Evolutionary conservation across 2,113 vertebrate genomes (phyloP).

Genomic region (Pyxicephalus adspersus): DNA sequence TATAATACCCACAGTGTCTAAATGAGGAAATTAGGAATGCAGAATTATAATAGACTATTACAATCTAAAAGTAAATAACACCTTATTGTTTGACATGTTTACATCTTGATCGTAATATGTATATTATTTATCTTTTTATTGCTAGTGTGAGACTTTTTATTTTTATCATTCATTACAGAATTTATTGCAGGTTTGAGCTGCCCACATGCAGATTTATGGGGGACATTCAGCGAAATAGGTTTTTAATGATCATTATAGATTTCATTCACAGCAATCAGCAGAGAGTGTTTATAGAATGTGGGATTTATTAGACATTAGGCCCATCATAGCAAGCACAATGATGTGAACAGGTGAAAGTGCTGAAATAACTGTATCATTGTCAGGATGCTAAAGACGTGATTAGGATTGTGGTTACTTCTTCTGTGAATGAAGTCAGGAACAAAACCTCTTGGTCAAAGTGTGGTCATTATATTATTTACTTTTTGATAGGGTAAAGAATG

Average conservation of each 20-base stretch:
- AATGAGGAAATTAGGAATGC: too few species aligned
- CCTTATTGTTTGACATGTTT: background rate
- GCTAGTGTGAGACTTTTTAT: conserved; percentile 22
- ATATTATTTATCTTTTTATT: conserved; percentile 15
- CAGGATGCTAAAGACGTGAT: background rate
- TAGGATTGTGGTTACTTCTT: too few species aligned
- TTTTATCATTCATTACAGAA: conserved; percentile 14
- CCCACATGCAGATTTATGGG: conserved; percentile 26
- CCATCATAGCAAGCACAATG: background rate
- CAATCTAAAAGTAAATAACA: conserved; percentile 2
- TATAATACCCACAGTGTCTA: too few species aligned
- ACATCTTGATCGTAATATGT: background rate
- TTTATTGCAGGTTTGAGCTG: conserved; percentile 10
- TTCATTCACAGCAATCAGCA: conserved; percentile 20
- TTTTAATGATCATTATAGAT: conserved; percentile 40
- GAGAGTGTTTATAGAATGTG: conserved; percentile 3
- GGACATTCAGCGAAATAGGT: conserved; percentile 25
- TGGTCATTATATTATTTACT: too few species aligned
- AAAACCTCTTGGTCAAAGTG: too few species aligned
- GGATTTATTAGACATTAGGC: conserved; percentile 25
- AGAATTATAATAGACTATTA: too few species aligned
- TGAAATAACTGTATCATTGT: background rate
- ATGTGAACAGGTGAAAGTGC: background rate
- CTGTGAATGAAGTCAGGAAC: too few species aligned
- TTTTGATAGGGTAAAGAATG: too few species aligned